Evolutionary conservation across 1,140 invertebrate species (phyloP).

Genomic region (Diabrotica undecimpunctata): DNA sequence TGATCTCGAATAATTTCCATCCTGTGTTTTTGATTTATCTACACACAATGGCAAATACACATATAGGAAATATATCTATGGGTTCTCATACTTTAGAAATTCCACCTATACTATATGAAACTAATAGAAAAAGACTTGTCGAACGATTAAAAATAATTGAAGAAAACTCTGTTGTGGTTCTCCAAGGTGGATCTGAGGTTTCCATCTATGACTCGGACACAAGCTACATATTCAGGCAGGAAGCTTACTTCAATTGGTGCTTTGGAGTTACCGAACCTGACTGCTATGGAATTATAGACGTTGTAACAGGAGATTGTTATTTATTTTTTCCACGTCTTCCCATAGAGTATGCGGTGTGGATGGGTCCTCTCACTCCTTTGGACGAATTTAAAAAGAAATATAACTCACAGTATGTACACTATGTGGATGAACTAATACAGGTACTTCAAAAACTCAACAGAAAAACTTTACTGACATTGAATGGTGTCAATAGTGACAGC

Average conservation of each 20-base stretch:
- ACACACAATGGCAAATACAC: too few relatives aligned
- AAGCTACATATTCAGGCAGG: slow-evolving; percentile 55
- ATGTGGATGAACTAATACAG: slow-evolving; percentile 66
- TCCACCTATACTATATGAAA: slow-evolving; percentile 51
- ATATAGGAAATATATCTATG: slow-evolving; percentile 43
- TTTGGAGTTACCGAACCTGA: slow-evolving; percentile 90
- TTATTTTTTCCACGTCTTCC: slow-evolving; percentile 84
- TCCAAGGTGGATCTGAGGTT: slow-evolving; percentile 54
- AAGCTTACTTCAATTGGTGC: slow-evolving; percentile 81
- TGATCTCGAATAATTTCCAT: too few relatives aligned
- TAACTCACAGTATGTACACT: slow-evolving; percentile 78
- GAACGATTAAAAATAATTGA: slow-evolving; percentile 46
- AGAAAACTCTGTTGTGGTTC: slow-evolving; percentile 49
- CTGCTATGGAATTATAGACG: slow-evolving; percentile 81
- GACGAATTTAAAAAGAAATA: slow-evolving; percentile 77
- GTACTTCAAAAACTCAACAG: slow-evolving; percentile 20
- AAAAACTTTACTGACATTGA: slow-evolving; percentile 49
- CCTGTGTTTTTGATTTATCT: too few relatives aligned
- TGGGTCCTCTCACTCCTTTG: slow-evolving; percentile 68
- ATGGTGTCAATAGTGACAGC: slow-evolving; percentile 74
- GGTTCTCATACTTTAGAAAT: slow-evolving; percentile 53
- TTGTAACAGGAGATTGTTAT: slow-evolving; percentile 63
- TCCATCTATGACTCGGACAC: slow-evolving; percentile 55
- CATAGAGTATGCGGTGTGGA: slow-evolving; percentile 83
- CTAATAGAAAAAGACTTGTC: slow-evolving; percentile 47